phyloP scores from a whole-genome alignment of 2,113 vertebrate genomes.

The Anguilla rostrata region DNA sequence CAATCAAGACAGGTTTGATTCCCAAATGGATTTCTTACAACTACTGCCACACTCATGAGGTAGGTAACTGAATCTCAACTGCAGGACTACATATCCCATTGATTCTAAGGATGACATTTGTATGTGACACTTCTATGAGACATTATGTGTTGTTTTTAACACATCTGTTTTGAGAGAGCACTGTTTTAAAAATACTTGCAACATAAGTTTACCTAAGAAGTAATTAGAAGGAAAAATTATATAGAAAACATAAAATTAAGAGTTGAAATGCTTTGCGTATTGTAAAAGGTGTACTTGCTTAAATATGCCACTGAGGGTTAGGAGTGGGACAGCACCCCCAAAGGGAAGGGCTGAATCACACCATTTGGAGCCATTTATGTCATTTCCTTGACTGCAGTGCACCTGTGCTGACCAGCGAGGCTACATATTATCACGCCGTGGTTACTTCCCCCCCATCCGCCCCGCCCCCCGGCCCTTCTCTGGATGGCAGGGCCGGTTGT shows the following conservation, averaged over 20 bases:
- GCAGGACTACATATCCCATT: neutral
- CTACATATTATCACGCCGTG: slow-evolving; percentile 14
- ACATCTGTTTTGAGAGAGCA: too few relatives aligned
- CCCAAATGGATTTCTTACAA: neutral
- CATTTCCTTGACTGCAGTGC: neutral
- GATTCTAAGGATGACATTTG: neutral
- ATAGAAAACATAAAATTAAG: neutral
- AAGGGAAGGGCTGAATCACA: too few relatives aligned
- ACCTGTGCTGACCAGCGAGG: slow-evolving; percentile 5
- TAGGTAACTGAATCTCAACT: neutral
- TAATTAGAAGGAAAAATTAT: neutral
- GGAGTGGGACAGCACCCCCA: neutral
- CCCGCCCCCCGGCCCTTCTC: slow-evolving; percentile 26
- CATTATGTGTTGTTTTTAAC: too few relatives aligned
- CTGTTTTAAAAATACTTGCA: too few relatives aligned
- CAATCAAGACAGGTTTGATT: neutral
- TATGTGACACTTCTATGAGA: neutral
- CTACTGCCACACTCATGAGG: neutral
- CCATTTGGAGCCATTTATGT: neutral
- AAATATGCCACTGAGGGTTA: neutral
- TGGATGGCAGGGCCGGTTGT: slow-evolving; percentile 15
- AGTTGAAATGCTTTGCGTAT: neutral
- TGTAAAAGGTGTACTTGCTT: neutral
- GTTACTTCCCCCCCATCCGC: slow-evolving; percentile 9
- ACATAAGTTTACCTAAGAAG: neutral